phyloP scores from a whole-genome alignment of 2,797 vertebrate species.

The Phalanger gymnotis region DNA sequence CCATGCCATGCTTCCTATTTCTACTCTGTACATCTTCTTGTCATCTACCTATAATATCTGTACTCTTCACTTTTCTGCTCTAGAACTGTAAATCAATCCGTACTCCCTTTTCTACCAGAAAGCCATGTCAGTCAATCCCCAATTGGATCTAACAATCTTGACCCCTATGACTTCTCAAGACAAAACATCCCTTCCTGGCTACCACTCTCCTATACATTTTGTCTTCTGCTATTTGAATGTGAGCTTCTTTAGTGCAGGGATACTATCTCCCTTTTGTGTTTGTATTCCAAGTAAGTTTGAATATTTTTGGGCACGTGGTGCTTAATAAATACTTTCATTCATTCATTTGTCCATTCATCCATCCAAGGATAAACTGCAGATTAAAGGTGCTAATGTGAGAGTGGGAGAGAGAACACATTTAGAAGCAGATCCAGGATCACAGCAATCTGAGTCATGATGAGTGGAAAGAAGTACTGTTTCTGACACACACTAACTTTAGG shows the following conservation, averaged over 20 bases:
- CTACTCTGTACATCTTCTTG: no score
- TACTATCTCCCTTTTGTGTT: neutral
- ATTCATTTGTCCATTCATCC: neutral
- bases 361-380: neutral
- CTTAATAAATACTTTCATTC: neutral
- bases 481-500: neutral
- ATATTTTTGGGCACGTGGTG: neutral
- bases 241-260: neutral
- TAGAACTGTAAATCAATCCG: no score
- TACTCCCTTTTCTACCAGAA: no score
- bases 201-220: neutral
- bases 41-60: no score
- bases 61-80: no score
- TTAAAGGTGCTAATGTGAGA: neutral
- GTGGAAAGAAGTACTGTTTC: neutral
- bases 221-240: neutral
- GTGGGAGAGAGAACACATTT: neutral
- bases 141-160: no score
- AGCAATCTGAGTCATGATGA: neutral
- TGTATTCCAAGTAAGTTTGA: neutral
- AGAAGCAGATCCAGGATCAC: neutral
- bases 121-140: neutral
- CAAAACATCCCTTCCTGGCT: neutral
- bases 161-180: neutral
- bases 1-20: no score